Percentiles rank a stretch among this genome's conserved stretches.
These are phyloP conservation scores for Phrynocephalus vlangalii DNA, from an alignment of 2,797 vertebrate genomes.

Conservation along the genomic window DNA sequence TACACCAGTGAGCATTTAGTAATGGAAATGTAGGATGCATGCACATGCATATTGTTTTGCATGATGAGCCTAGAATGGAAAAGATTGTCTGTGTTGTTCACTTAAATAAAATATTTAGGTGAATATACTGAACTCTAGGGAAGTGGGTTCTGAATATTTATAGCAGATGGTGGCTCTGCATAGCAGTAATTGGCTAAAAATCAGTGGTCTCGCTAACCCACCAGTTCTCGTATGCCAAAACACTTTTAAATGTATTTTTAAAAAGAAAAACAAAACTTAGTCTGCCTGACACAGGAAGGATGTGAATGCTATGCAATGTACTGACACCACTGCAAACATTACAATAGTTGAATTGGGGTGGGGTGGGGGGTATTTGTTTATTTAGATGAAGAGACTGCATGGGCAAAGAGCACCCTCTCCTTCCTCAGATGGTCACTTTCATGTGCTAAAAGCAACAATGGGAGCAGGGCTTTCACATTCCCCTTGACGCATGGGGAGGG, in stretches of 20 bases:
- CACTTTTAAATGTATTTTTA: not conserved
- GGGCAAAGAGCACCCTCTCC: no score
- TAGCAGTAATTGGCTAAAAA: not conserved
- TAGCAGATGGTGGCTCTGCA: not conserved
- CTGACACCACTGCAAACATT: not conserved
- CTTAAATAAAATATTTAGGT: not conserved
- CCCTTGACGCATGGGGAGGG: no score
- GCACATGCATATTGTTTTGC: not conserved
- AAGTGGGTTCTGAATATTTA: not conserved
- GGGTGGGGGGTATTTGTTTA: no score
- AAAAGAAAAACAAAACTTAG: not conserved
- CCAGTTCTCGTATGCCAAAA: not conserved
- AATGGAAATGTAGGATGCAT: not conserved
- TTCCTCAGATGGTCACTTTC: no score
- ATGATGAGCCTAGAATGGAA: not conserved
- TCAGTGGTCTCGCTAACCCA: not conserved
- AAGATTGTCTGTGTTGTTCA: not conserved
- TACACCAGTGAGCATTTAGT: no score
- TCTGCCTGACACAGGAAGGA: not conserved
- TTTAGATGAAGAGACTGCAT: no score
- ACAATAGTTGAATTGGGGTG: no score
- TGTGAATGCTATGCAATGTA: not conserved
- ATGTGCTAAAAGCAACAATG: no score
- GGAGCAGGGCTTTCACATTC: no score
- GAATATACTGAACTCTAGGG: not conserved